Percentiles rank a stretch among this genome's conserved stretches.
These are phyloP conservation scores for Ochropleura plecta DNA, from an alignment of 2,888 invertebrate genomes.

Conservation along the genomic window DNA sequence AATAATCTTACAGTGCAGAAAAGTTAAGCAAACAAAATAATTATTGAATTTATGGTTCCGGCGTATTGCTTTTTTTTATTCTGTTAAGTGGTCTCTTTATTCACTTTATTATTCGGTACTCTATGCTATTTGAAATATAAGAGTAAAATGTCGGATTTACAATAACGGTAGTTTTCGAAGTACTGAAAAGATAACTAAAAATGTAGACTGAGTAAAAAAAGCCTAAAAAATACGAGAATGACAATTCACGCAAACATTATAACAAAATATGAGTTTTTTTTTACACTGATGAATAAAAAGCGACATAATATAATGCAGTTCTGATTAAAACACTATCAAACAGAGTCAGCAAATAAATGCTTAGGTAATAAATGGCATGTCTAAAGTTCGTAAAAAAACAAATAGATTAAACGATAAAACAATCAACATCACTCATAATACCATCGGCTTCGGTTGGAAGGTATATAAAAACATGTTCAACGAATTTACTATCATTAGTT, in stretches of 20 bases:
- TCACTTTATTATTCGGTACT: too few relatives aligned
- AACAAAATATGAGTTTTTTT: neutral
- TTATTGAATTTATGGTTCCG: too few relatives aligned
- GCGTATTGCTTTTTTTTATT: too few relatives aligned
- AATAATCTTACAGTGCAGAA: neutral
- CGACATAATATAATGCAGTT: neutral
- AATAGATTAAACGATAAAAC: neutral
- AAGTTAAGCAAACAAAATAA: neutral
- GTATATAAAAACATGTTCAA: slow-evolving; percentile 28
- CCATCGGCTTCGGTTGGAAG: too few relatives aligned
- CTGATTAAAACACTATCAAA: neutral
- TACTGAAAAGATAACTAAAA: too few relatives aligned
- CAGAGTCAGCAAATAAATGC: neutral
- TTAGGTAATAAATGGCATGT: neutral
- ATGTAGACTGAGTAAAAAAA: too few relatives aligned
- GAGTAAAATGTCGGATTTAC: too few relatives aligned
- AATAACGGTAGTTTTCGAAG: too few relatives aligned
- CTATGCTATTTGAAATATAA: too few relatives aligned
- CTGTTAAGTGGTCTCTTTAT: too few relatives aligned
- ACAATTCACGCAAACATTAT: neutral
- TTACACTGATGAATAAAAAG: neutral
- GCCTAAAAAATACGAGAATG: too few relatives aligned
- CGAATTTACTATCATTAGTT: slow-evolving; percentile 7
- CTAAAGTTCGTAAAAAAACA: neutral
- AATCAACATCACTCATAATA: neutral